Base-by-base conservation (phyloP, 2,888 invertebrate genomes). In the Lapara coniferarum region DNA sequence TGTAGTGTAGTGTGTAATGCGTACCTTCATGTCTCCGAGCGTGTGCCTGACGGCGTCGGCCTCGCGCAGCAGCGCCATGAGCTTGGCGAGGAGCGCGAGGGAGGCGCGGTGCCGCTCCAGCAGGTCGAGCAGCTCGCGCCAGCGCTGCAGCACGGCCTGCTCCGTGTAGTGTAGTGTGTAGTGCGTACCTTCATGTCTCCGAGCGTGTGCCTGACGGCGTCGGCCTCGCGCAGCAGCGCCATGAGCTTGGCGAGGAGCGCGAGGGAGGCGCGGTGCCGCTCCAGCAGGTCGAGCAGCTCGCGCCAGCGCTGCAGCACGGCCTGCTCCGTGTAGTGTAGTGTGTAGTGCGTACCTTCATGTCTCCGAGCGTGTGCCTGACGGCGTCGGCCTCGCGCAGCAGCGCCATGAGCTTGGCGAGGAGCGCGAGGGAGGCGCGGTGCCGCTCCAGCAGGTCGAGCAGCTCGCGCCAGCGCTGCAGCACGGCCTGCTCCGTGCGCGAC, bases 371-470 rank as follows among this genome's bases (percentile, higher is more conserved):
- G 44, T 97, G 95, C 12, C 96, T 95, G 0, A 98, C 96, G 14
- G 98, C 97, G 74, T 99, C 98, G 10, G 99, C 97, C 86, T 99
- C 99, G 53, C 99, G 91, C 84, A 99, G 93, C 84, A 99, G 94
- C 70, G 96, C 95, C 97, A 98, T 98, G 49, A 99, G 94, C 72
- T 96, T 97, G 74, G 97, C 97, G 89, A 98, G 95, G 72, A 96
- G 95, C 12, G 95, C 96, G 63, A 98, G 92, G 81, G 97, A 97
- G 25, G 94, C 91, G 74, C 91, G 95, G 86, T 98, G 98, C 78
- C 97, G 95, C 83, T 98, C 98, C 77, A 99, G 94, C 72, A 98
- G 94, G 25, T 96, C 95, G 72, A 99, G 94, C 66, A 99, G 94
- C 74, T 97, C 95, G 37, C 96, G 94, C 99, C 99, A 99, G 81